A percentile compares a stretch with the other conserved stretches of the same genome.
These are phyloP conservation scores for Xanthostigma xanthostigma DNA, from an alignment of 2,888 invertebrate genomes.

Conservation along the genomic window DNA sequence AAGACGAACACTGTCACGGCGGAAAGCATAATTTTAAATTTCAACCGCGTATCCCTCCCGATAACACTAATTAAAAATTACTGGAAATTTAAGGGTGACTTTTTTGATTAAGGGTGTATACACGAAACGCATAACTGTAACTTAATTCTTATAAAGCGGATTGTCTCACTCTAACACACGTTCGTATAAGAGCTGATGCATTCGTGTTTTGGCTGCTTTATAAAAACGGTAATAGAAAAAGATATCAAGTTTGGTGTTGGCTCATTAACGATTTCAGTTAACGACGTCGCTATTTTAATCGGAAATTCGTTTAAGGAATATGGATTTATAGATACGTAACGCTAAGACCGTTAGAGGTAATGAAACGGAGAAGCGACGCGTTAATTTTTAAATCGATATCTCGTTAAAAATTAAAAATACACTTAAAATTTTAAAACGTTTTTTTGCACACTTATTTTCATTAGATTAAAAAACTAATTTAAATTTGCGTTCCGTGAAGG, in stretches of 20 bases:
- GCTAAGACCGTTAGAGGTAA: no score
- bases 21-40: slow-evolving; percentile 5
- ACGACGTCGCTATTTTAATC: slow-evolving; percentile 4
- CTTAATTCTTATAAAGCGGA: no score
- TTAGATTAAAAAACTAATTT: no score
- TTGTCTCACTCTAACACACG: no score
- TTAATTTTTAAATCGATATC: no score
- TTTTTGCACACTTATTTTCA: no score
- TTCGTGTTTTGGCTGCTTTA: not conserved
- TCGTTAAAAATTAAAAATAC: no score
- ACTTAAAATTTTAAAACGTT: no score
- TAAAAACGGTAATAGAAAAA: slow-evolving; percentile 3
- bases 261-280: slow-evolving; percentile 5
- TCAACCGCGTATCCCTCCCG: slow-evolving; percentile 3
- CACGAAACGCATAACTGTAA: no score
- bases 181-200: no score
- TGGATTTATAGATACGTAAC: slow-evolving; percentile 1
- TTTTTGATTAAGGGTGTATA: slow-evolving; percentile 4
- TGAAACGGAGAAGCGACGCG: no score
- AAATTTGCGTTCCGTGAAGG: no score
- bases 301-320: slow-evolving; percentile 3
- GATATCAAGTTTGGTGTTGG: slow-evolving; percentile 4
- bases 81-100: slow-evolving; percentile 7
- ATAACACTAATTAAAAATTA: slow-evolving; percentile 7
- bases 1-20: not conserved